These are phyloP conservation scores for Ditylenchus dipsaci DNA, from an alignment of 1,140 invertebrate species.

Conservation along the genomic window DNA sequence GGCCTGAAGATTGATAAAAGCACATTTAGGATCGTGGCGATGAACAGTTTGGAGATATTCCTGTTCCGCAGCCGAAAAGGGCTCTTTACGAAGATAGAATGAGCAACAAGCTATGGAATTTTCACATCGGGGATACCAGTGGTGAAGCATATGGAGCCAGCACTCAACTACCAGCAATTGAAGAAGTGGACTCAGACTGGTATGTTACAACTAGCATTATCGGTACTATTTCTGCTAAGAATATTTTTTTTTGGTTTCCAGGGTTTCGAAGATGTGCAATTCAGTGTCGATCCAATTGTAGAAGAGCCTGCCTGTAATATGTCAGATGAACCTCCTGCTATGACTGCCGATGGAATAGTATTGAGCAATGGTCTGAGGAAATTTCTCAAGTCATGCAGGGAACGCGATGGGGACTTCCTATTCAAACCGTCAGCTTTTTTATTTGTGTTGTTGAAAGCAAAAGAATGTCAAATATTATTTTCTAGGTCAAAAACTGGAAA, in stretches of 20 bases:
- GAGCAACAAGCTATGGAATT: constrained; percentile 8
- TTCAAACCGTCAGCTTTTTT: constrained; percentile 3
- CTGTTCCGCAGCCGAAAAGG: background rate
- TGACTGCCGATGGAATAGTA: background rate
- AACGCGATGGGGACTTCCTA: constrained; percentile 9
- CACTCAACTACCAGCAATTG: constrained; percentile 10
- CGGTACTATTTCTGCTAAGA: constrained; percentile 1
- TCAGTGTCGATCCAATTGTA: background rate
- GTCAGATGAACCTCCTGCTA: constrained; percentile 7
- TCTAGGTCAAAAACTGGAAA: constrained; percentile 24
- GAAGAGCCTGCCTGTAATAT: background rate
- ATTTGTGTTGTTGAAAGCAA: background rate
- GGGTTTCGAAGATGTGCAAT: background rate
- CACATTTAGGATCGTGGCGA: background rate
- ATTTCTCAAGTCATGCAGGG: constrained; percentile 14
- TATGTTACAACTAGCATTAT: constrained; percentile 1
- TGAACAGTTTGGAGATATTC: background rate
- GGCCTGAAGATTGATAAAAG: no score
- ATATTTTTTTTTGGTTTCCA: constrained; percentile 6
- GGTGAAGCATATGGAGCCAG: background rate
- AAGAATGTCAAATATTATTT: background rate
- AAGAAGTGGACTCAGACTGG: background rate
- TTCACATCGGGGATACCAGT: background rate
- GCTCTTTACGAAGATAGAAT: constrained; percentile 1
- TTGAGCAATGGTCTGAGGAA: constrained; percentile 21